Base-by-base conservation (phyloP, 2,797 vertebrate genomes). In the Notoglanidium macrostoma region DNA sequence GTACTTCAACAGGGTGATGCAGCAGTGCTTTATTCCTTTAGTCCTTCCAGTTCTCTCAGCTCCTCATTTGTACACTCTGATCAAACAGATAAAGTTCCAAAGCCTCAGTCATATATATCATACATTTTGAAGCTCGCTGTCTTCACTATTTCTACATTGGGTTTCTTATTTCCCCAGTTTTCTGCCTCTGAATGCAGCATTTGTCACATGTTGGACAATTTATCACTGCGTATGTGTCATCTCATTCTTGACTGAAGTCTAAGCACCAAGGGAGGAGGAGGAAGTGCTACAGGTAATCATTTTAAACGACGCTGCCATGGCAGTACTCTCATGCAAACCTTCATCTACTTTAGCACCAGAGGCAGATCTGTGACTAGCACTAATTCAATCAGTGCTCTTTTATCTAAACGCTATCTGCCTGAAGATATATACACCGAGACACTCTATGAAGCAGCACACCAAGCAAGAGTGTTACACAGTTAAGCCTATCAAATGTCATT, bases 301-400 rank as follows among this genome's bases (percentile, higher is more conserved):
- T 81, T 84, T 29, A 65, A 86, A 87, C 85, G 87, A 87, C n/a
- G 61, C 67, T 63, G 76, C 44, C 26, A 26, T 10, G 21, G 83
- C 59, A 9, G 26, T 57, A 70, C 61, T 51, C 51, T 90, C 89
- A 81, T 19, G 1, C 10, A 35, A 91, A 83, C 83, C 86, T 67
- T 21, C 68, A 40, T 83, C 35, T 70, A 49, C 63, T 54, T 79
- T 76, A 76, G 54, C n/a, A 85, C 77, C 89, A 85, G n/a, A 23
- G 51, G 61, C 72, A 86, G 80, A 88, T 89, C 55, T 44, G 67
- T 90, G 86, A 91, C 89, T 90, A 87, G 88, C 12, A 14, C 65
- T 88, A 90, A 91, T 90, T 90, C 74, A 88, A 89, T 91, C 68
- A 80, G 55, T 0, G 5, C 17, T 79, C 77, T 86, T 88, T 88